phyloP scores from a whole-genome alignment of 2,113 vertebrate genomes.

The Columbina picui region DNA sequence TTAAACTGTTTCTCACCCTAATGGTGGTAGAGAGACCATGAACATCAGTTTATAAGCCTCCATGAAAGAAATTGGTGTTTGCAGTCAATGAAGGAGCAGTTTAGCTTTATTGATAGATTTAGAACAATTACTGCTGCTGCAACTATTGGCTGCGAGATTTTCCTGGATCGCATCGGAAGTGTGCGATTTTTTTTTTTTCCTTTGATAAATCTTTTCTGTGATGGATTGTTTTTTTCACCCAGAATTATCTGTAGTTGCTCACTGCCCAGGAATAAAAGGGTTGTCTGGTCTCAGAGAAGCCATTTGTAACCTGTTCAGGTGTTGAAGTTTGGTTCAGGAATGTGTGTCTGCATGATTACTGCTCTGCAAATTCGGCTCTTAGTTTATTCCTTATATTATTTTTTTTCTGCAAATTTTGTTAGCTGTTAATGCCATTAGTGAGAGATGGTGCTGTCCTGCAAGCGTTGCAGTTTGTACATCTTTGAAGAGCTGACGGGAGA shows the following conservation, averaged over 20 bases:
- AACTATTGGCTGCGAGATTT: slow-evolving; percentile 66
- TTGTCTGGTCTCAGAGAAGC: background rate
- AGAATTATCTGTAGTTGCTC: background rate
- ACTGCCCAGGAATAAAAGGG: background rate
- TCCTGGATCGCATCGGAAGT: slow-evolving; percentile 35
- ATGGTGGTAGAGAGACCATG: slow-evolving; percentile 71
- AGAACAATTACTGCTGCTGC: slow-evolving; percentile 73
- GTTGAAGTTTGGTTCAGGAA: background rate
- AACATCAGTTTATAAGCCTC: slow-evolving; percentile 74
- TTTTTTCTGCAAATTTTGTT: background rate
- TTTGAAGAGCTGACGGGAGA: background rate
- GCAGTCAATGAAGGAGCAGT: slow-evolving; percentile 74
- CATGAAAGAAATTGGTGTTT: slow-evolving; percentile 76
- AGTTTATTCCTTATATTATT: background rate
- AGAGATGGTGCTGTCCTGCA: background rate
- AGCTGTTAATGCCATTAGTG: background rate
- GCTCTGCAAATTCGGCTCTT: background rate
- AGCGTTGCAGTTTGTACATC: background rate
- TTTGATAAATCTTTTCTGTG: slow-evolving; percentile 44
- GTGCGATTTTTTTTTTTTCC: background rate
- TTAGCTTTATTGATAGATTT: slow-evolving; percentile 75
- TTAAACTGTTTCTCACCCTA: slow-evolving; percentile 84
- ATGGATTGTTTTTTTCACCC: background rate
- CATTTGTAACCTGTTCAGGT: background rate
- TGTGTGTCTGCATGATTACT: background rate